phyloP scores from a whole-genome alignment of 2,797 vertebrate species.

The Ambastaia sidthimunki region DNA sequence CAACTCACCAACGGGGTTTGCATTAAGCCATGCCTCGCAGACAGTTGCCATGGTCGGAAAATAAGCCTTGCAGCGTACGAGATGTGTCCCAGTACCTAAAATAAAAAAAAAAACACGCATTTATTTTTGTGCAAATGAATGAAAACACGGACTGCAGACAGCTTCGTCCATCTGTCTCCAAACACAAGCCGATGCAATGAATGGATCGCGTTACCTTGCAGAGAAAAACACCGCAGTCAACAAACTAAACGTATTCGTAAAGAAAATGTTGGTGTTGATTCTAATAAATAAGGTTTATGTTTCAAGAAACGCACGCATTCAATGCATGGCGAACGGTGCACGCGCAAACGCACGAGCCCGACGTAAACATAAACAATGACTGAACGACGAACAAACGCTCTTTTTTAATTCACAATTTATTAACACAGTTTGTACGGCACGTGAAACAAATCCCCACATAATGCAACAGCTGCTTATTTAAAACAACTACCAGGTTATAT shows the following conservation, averaged over 20 bases:
- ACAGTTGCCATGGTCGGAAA: conserved; percentile 79
- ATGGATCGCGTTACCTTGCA: conserved; percentile 3
- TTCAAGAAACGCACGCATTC: neutral
- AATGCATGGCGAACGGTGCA: neutral
- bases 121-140: neutral
- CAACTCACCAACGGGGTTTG: conserved; percentile 79
- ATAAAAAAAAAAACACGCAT: neutral
- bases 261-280: neutral
- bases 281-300: neutral
- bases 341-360: conserved; percentile 2
- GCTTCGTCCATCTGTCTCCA: conserved; percentile 27
- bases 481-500: neutral
- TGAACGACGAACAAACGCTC: neutral
- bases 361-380: conserved; percentile 46
- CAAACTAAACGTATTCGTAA: neutral
- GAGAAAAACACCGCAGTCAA: neutral
- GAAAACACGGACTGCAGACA: neutral
- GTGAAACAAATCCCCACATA: no score
- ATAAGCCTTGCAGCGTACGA: neutral
- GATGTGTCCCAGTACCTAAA: conserved; percentile 16
- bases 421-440: neutral
- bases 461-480: neutral
- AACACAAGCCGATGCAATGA: conserved; percentile 27
- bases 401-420: neutral
- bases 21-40: conserved; percentile 82